Evolutionary conservation across 23 tunicate species (phyloP).

Genomic region (Trididemnum nubilum): DNA sequence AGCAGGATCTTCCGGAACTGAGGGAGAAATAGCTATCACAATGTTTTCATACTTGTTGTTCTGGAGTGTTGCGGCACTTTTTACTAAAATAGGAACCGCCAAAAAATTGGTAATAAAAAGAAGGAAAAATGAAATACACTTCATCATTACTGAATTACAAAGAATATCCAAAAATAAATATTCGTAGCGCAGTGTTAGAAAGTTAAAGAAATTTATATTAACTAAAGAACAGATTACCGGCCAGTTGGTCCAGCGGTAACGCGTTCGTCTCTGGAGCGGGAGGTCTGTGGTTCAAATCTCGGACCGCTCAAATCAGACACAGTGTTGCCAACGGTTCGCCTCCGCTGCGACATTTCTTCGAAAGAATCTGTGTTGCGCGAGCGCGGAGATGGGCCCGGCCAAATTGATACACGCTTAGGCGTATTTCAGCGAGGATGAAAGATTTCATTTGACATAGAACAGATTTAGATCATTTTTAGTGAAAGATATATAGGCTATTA

Average conservation of each 20-base stretch:
- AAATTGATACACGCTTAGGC: neutral
- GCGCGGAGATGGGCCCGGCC: conserved; percentile 4
- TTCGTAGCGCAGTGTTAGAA: neutral
- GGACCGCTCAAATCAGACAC: neutral
- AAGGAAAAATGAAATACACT: neutral
- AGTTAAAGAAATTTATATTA: neutral
- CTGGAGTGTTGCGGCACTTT: neutral
- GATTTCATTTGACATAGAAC: neutral
- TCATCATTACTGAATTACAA: neutral
- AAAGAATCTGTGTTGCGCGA: neutral
- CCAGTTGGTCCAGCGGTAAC: neutral
- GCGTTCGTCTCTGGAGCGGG: neutral
- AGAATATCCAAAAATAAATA: neutral
- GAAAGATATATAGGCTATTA: no score
- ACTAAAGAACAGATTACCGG: neutral
- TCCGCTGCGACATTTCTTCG: neutral
- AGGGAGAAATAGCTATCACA: neutral
- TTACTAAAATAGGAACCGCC: neutral
- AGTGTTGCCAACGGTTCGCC: neutral
- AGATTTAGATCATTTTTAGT: no score
- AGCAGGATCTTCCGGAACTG: neutral
- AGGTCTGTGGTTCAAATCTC: neutral
- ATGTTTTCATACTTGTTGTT: neutral
- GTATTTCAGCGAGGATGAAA: neutral
- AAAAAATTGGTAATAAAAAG: no score